Conservation (phyloP, 2,888 invertebrate species). For the Parnassius glacialis region DNA sequence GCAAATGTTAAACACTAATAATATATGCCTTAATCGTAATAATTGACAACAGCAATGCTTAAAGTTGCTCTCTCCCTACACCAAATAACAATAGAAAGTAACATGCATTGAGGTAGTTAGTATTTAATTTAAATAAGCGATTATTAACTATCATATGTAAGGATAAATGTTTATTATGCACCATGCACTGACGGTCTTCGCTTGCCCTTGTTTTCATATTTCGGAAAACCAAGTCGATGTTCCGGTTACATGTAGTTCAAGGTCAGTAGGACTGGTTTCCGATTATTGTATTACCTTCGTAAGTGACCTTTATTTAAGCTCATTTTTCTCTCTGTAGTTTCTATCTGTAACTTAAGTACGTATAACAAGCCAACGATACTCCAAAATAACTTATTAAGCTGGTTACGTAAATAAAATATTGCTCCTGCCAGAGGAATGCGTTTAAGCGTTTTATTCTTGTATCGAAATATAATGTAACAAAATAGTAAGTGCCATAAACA, state of each 20-base stretch:
- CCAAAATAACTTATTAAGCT: slow-evolving; percentile 40
- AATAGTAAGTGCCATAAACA: neutral
- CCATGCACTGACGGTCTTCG: too few species aligned
- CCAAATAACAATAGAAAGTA: too few species aligned
- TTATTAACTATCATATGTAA: too few species aligned
- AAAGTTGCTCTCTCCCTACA: too few species aligned
- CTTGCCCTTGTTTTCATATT: too few species aligned
- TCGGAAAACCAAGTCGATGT: too few species aligned
- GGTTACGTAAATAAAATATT: slow-evolving; percentile 44
- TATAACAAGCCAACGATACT: slow-evolving; percentile 27
- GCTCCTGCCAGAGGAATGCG: slow-evolving; percentile 34
- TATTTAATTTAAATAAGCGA: too few species aligned
- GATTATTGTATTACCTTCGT: slow-evolving; percentile 65
- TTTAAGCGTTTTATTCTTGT: slow-evolving; percentile 14
- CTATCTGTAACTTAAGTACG: slow-evolving; percentile 41
- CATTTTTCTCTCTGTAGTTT: slow-evolving; percentile 62
- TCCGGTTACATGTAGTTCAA: slow-evolving; percentile 60
- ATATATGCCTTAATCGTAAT: too few species aligned
- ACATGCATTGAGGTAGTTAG: too few species aligned
- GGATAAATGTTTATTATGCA: too few species aligned
- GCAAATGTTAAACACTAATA: too few species aligned
- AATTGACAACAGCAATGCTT: too few species aligned
- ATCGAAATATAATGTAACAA: slow-evolving; percentile 14
- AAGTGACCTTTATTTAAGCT: slow-evolving; percentile 54
- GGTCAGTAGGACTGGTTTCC: slow-evolving; percentile 54